Conservation (phyloP, 2,113 vertebrate genomes). For the Anolis carolinensis region DNA sequence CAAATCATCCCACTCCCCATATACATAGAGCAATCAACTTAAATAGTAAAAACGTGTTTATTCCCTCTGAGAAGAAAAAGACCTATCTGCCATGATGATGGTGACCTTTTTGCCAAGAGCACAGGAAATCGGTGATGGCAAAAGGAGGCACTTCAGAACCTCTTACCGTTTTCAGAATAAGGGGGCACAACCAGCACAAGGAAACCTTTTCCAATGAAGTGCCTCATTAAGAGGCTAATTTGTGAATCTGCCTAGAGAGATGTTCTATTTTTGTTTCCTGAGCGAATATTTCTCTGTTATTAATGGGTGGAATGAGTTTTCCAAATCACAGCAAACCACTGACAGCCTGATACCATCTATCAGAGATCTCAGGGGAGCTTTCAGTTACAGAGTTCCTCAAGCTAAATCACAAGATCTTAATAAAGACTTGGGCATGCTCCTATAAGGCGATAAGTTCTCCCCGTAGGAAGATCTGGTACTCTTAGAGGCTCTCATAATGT, state of each 20-base stretch:
- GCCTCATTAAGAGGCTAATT: slow-evolving; percentile 13
- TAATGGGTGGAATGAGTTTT: neutral
- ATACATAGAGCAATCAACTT: neutral
- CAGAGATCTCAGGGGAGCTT: neutral
- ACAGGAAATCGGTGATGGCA: neutral
- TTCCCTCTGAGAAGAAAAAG: neutral
- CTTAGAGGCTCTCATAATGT: slow-evolving; percentile 4
- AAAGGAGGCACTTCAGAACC: neutral
- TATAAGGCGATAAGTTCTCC: neutral
- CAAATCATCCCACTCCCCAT: no score
- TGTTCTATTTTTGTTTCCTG: neutral
- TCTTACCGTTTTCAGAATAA: neutral
- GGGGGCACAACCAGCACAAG: neutral
- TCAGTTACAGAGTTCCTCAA: slow-evolving; percentile 6
- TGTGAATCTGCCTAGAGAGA: slow-evolving; percentile 15
- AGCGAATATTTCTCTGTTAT: slow-evolving; percentile 9
- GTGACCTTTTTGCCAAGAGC: neutral
- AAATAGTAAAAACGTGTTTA: neutral
- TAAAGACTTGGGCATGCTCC: neutral
- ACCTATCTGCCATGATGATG: neutral
- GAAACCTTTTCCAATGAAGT: neutral
- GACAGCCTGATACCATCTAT: neutral
- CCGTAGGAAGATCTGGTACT: slow-evolving; percentile 11
- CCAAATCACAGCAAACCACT: slow-evolving; percentile 9
- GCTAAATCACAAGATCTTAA: slow-evolving; percentile 15